Evolutionary conservation across 2,113 vertebrate genomes (phyloP).

Genomic region (Arizona elegans): DNA sequence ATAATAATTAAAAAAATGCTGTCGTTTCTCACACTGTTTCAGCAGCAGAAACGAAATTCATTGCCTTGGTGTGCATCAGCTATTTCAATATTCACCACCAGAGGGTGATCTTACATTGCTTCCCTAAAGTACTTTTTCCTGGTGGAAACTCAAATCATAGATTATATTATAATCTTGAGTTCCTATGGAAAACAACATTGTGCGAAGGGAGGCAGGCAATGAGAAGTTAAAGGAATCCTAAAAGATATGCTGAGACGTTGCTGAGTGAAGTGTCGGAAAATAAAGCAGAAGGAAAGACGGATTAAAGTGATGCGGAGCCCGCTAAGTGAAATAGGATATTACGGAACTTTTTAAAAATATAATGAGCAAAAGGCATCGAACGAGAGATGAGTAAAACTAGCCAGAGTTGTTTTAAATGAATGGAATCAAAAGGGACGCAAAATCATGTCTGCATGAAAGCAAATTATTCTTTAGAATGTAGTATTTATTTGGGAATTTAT

Average conservation of each 20-base stretch:
- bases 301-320: background rate
- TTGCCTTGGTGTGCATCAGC: background rate
- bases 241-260: background rate
- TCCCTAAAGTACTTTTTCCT: background rate
- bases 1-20: background rate
- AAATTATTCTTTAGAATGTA: background rate
- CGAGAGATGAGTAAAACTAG: background rate
- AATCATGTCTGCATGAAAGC: background rate
- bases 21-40: background rate
- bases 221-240: background rate
- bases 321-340: background rate
- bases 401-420: background rate
- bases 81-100: background rate
- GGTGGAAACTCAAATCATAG: background rate
- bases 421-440: background rate
- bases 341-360: background rate
- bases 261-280: background rate
- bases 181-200: accelerated
- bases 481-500: background rate
- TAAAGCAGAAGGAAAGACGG: background rate
- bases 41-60: background rate
- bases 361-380: background rate
- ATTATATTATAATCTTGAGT: background rate
- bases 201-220: background rate
- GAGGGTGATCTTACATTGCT: background rate